Percentiles rank a stretch among this genome's conserved stretches.
Evolutionary conservation across 2,113 vertebrate genomes (phyloP).

Genomic region (Hydrochoerus hydrochaeris): DNA sequence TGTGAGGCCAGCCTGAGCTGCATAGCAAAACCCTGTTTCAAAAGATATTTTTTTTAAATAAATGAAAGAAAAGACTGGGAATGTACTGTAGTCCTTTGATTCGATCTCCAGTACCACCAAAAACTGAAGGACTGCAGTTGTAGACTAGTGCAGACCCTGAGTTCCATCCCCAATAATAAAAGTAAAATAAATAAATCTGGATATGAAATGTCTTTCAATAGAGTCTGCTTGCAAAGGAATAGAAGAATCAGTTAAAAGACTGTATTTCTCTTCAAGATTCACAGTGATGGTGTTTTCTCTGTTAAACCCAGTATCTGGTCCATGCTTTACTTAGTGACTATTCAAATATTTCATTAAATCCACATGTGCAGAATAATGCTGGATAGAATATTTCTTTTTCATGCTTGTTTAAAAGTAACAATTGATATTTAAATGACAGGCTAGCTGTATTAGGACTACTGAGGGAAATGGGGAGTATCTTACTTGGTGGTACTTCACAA

Average conservation of each 20-base stretch:
- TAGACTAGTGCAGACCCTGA: not conserved
- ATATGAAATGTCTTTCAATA: not conserved
- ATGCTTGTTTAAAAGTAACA: constrained; percentile 13
- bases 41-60: not conserved
- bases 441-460: not conserved
- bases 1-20: not conserved
- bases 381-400: not conserved
- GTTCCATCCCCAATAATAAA: not conserved
- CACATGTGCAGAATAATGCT: not conserved
- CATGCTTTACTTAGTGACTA: not conserved
- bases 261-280: not conserved
- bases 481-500: not conserved
- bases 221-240: not conserved
- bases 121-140: not conserved
- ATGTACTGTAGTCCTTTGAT: not conserved
- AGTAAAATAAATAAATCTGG: not conserved
- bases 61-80: not conserved
- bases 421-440: not conserved
- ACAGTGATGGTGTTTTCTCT: not conserved
- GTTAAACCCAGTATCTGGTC: not conserved
- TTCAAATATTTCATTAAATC: constrained; percentile 12
- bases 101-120: not conserved
- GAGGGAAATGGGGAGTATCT: not conserved
- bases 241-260: not conserved
- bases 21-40: not conserved